These are phyloP conservation scores for Erebia epiphron DNA, from an alignment of 2,888 invertebrate species.

Conservation along the genomic window DNA sequence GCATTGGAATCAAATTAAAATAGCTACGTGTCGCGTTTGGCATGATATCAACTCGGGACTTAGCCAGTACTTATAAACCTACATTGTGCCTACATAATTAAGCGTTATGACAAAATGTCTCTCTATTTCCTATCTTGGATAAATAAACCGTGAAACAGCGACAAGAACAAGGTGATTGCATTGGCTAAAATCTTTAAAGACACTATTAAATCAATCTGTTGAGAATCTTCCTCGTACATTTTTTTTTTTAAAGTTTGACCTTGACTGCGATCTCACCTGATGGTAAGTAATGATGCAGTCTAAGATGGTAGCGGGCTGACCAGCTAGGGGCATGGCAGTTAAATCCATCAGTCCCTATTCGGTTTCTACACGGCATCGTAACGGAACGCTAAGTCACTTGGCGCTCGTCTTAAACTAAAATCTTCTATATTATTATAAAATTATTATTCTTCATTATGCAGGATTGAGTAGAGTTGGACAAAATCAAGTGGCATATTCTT, in stretches of 20 bases:
- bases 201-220: constrained; percentile 37
- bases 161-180: constrained; percentile 46
- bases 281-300: too few relatives aligned
- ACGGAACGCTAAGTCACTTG: background rate
- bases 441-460: too few relatives aligned
- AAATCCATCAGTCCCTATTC: too few relatives aligned
- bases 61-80: constrained; percentile 54
- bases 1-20: constrained; percentile 68
- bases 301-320: too few relatives aligned
- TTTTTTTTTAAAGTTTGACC: too few relatives aligned
- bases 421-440: too few relatives aligned
- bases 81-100: constrained; percentile 36
- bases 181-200: constrained; percentile 59
- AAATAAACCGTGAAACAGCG: constrained; percentile 58
- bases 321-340: too few relatives aligned
- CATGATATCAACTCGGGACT: constrained; percentile 63
- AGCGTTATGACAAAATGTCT: constrained; percentile 63
- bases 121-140: constrained; percentile 55
- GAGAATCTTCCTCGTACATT: background rate
- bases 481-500: too few relatives aligned
- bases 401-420: too few relatives aligned
- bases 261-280: too few relatives aligned
- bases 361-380: too few relatives aligned
- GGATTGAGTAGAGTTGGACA: too few relatives aligned
- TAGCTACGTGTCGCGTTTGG: constrained; percentile 71